phyloP scores from a whole-genome alignment of 2,113 vertebrate species.

The Protobothrops flavoviridis region DNA sequence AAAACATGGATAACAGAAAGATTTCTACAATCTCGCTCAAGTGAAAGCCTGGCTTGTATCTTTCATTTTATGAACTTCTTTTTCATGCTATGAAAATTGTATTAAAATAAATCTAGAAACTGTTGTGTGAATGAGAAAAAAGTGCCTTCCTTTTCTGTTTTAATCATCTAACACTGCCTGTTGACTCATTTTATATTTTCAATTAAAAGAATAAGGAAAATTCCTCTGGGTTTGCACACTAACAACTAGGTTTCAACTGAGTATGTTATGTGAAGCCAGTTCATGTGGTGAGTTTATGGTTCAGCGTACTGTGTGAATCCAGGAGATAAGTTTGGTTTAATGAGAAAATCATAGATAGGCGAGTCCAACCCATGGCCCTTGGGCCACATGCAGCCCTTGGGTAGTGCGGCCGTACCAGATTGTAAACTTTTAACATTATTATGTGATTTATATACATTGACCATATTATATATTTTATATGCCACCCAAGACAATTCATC shows the following conservation, averaged over 20 bases:
- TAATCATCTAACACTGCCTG: not conserved
- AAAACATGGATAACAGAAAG: not conserved
- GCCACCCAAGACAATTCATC: not conserved
- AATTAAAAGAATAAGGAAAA: not conserved
- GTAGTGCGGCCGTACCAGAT: not conserved
- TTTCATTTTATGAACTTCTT: not conserved
- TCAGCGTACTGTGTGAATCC: not conserved
- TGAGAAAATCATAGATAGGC: not conserved
- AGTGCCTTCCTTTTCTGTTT: conserved; percentile 4
- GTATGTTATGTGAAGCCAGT: not conserved
- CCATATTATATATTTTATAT: not conserved
- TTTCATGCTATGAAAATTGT: not conserved
- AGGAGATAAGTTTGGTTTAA: not conserved
- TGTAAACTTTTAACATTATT: not conserved
- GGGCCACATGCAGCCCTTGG: not conserved
- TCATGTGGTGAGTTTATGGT: not conserved
- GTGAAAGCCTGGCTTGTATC: not conserved
- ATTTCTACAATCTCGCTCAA: not conserved
- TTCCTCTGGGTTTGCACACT: not conserved
- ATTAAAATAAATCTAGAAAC: not conserved
- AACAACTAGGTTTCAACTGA: not conserved
- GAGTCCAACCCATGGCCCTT: not conserved
- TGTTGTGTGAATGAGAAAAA: not conserved
- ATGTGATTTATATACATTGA: not conserved
- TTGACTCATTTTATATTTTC: not conserved